Conservation (phyloP, 2,113 vertebrate genomes). For the Microtus oregoni region DNA sequence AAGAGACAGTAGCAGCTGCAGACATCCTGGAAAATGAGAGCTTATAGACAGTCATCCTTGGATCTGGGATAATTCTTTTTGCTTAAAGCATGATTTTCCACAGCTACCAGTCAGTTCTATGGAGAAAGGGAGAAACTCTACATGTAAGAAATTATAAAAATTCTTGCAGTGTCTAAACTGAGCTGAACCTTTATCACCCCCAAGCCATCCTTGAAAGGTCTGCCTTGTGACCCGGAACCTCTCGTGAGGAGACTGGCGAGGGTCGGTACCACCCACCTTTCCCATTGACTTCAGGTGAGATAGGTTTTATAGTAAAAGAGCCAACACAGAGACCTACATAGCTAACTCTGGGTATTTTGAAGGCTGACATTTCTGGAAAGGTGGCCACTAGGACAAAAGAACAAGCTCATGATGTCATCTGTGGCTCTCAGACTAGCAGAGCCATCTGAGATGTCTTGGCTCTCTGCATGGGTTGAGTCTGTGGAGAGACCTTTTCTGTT, state of each 20-base stretch:
- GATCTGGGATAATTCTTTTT: not conserved
- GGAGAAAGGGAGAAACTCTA: not conserved
- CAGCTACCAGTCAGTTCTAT: not conserved
- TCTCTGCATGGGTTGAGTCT: not conserved
- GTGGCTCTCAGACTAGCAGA: not conserved
- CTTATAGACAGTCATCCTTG: not conserved
- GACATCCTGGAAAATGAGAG: not conserved
- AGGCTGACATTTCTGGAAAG: not conserved
- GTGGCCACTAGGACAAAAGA: not conserved
- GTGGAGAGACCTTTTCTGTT: not conserved
- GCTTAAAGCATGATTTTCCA: not conserved
- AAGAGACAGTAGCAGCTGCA: not conserved
- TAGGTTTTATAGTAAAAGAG: not conserved
- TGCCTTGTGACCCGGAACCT: not conserved
- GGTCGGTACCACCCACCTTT: not conserved
- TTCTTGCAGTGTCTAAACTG: not conserved
- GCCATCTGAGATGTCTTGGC: not conserved
- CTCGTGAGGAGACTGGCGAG: not conserved
- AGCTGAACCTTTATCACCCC: not conserved
- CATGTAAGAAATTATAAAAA: not conserved
- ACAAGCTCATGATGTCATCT: not conserved
- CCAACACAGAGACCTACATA: not conserved
- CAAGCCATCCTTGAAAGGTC: not conserved
- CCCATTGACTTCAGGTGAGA: not conserved
- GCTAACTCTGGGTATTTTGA: not conserved